Base-by-base conservation (phyloP, 2,113 vertebrate species). In the Pterophyllum scalare region DNA sequence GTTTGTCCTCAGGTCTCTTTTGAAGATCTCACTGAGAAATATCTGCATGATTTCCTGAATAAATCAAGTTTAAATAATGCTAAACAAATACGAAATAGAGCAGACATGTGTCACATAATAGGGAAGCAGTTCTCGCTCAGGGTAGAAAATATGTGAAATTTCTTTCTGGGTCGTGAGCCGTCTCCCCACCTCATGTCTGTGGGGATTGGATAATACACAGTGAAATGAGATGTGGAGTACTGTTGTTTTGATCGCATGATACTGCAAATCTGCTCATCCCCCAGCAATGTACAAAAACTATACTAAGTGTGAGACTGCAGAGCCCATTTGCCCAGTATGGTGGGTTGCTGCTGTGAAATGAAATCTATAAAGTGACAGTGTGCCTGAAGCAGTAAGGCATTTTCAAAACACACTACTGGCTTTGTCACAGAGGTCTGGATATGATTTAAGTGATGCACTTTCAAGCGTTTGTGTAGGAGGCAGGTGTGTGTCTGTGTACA, bases 371-470 rank as follows among this genome's bases (percentile, higher is more conserved):
- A 75, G 82, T 22, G 5, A 64, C 40, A 5, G 22, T 75, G 40
- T 80, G 84, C 84, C 84, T 58, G 54, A 80, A 85, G 82, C 82
- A 79, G 74, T 59, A 2, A 77, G 43, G 52, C 58, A 82, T 60
- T 84, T 62, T 77, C 22, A 77, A 85, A 87, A 46, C 60, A 67
- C 82, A 65, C 6, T 43, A 75, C 60, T 31, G 79, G 83, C 80
- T 91, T 85, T 86, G 83, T 87, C 62, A 80, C 76, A 83, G 60
- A 87, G 43, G 76, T 82, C 82, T 59, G 83, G 46, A 72, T 82
- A 38, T 74, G 81, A 92, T 83, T 87, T 56, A 92, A 88, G 84
- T 58, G 62, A 87, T 40, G 75, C 59, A 77, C 65, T 86, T 75
- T 13, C 81, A 79, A 61, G 76, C 64, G 82, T 43, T 60, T 84